Evolutionary conservation across 1,140 invertebrate species (phyloP).

Genomic region (Drosophila rhopaloa): DNA sequence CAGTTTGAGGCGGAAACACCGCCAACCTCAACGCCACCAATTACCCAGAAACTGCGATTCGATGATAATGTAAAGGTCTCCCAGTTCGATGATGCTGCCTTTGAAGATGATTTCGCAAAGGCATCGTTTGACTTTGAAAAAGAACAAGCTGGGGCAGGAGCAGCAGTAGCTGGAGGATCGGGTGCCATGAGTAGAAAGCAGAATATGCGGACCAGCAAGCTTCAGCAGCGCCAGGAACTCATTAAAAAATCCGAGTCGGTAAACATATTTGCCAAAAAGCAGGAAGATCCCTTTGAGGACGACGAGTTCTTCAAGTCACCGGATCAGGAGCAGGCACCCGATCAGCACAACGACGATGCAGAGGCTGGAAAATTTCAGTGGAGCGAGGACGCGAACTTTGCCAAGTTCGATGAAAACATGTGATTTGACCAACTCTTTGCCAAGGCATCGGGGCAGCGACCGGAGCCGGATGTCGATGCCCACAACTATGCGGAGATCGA

Average conservation of each 20-base stretch:
- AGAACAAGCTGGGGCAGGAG: constrained; percentile 43
- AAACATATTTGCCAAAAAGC: constrained; percentile 92
- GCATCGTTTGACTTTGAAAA: constrained; percentile 83
- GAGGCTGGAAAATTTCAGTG: constrained; percentile 67
- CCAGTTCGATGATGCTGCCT: constrained; percentile 83
- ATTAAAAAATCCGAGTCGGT: constrained; percentile 94
- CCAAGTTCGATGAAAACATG: constrained; percentile 85
- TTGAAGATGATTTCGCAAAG: constrained; percentile 84
- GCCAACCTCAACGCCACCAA: constrained; percentile 61
- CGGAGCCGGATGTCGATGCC: constrained; percentile 25
- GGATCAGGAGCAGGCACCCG: constrained; percentile 35
- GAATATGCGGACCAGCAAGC: constrained; percentile 67
- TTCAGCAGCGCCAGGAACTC: constrained; percentile 85
- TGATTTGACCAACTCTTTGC: constrained; percentile 84
- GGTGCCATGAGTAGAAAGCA: constrained; percentile 63
- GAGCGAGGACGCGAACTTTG: constrained; percentile 82
- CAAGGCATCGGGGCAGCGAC: constrained; percentile 45
- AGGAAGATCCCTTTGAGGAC: constrained; percentile 93
- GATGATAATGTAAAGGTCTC: constrained; percentile 84
- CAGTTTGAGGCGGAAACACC: constrained; percentile 61
- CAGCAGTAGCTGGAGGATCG: constrained; percentile 1
- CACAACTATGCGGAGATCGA: constrained; percentile 80
- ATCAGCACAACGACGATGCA: constrained; percentile 16
- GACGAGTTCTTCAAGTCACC: constrained; percentile 92
- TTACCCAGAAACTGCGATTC: constrained; percentile 81